Percentiles rank a stretch among this genome's conserved stretches.
phyloP scores from a whole-genome alignment of 2,113 vertebrate species.

The Uropsilus gracilis region DNA sequence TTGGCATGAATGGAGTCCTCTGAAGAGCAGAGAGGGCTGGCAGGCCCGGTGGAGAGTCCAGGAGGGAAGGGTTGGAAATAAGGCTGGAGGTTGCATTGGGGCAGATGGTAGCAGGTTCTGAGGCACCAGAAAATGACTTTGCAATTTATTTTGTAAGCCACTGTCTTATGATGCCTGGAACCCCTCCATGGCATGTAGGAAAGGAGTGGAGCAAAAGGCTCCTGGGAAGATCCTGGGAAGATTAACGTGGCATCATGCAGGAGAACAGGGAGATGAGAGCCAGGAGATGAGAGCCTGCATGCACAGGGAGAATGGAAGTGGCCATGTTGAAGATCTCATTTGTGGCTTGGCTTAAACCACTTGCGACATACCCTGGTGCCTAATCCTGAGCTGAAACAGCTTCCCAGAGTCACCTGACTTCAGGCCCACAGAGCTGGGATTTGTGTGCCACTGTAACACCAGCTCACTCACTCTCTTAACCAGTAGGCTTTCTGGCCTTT shows the following conservation, averaged over 20 bases:
- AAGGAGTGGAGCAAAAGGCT: background rate
- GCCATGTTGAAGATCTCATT: too few relatives aligned
- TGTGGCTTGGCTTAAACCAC: too few relatives aligned
- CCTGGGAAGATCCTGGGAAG: background rate
- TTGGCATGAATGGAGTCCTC: background rate
- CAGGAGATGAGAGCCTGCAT: background rate
- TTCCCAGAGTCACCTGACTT: background rate
- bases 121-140: background rate
- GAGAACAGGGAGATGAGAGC: too few relatives aligned
- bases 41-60: background rate
- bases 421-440: background rate
- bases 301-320: background rate
- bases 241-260: background rate
- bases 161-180: background rate
- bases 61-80: background rate
- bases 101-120: background rate
- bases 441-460: background rate
- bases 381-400: too few relatives aligned
- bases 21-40: background rate
- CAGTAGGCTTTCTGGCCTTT: fast-evolving
- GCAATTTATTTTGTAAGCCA: background rate
- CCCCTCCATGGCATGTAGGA: background rate
- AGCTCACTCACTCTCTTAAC: background rate
- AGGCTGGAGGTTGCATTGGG: fast-evolving
- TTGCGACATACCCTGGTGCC: background rate